Evolutionary conservation across 1,140 invertebrate genomes (phyloP).

Genomic region (Lethrus apterus): DNA sequence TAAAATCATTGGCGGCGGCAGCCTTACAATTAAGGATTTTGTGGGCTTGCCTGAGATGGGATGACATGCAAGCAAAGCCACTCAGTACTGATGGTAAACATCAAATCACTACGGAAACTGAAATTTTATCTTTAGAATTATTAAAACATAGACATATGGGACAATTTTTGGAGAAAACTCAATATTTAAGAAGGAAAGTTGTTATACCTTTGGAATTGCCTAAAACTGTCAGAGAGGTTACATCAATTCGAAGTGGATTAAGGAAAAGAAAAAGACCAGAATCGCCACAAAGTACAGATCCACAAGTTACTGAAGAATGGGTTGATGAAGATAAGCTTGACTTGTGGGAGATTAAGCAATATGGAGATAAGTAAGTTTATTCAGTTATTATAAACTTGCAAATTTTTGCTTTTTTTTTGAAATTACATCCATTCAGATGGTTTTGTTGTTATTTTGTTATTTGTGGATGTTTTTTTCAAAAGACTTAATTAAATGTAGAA

Average conservation of each 20-base stretch:
- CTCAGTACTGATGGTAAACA: conserved; percentile 84
- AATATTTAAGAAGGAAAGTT: conserved; percentile 84
- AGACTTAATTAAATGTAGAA: too few species aligned
- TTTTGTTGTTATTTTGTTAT: too few species aligned
- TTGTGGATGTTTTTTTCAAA: too few species aligned
- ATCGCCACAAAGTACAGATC: conserved; percentile 82
- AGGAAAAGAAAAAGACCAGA: conserved; percentile 86
- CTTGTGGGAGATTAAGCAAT: conserved; percentile 94
- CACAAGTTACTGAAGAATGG: conserved; percentile 90
- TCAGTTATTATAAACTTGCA: too few species aligned
- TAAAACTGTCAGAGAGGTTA: conserved; percentile 86
- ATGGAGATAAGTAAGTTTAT: conserved; percentile 70
- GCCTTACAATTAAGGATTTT: conserved; percentile 86
- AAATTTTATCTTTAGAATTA: conserved; percentile 89
- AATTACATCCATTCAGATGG: too few species aligned
- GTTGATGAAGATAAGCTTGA: conserved; percentile 93
- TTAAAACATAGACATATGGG: conserved; percentile 84
- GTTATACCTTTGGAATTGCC: conserved; percentile 92
- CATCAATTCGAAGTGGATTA: conserved; percentile 86
- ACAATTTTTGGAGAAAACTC: conserved; percentile 79
- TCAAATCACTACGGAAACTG: conserved; percentile 92
- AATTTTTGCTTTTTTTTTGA: too few species aligned
- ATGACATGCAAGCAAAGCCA: conserved; percentile 83
- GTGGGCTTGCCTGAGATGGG: conserved; percentile 91
- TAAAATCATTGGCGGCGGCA: conserved; percentile 73